Percentiles rank a stretch among this genome's conserved stretches.
These are phyloP conservation scores for Heliconius charithonia DNA, from an alignment of 2,888 invertebrate species.

Conservation along the genomic window DNA sequence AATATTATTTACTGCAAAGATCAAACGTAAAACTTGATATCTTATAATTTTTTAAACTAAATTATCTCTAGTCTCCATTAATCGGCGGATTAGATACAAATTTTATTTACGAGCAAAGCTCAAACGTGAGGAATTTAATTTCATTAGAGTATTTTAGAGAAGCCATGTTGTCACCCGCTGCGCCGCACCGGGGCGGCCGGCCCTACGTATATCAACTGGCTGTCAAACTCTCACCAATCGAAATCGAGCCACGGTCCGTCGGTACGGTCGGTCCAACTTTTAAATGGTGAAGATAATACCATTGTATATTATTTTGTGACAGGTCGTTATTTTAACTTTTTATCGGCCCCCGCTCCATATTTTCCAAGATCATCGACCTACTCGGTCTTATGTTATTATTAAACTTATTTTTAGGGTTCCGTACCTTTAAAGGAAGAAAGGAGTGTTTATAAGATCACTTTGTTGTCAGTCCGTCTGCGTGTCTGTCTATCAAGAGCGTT, in stretches of 20 bases:
- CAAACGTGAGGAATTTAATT: constrained; percentile 83
- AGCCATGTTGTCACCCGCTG: constrained; percentile 82
- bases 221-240: constrained; percentile 78
- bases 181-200: constrained; percentile 61
- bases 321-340: constrained; percentile 82
- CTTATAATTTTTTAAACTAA: constrained; percentile 49
- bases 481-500: too few relatives aligned
- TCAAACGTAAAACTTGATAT: neutral
- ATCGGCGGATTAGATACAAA: constrained; percentile 81
- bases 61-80: constrained; percentile 71
- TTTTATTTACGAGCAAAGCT: constrained; percentile 80
- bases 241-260: constrained; percentile 54
- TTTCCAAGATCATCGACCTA: constrained; percentile 60
- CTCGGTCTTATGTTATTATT: constrained; percentile 30
- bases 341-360: constrained; percentile 75
- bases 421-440: too few relatives aligned
- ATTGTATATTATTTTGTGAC: constrained; percentile 84
- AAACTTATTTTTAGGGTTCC: constrained; percentile 20
- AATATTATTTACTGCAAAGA: neutral
- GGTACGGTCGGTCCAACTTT: constrained; percentile 69
- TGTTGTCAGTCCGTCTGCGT: too few relatives aligned
- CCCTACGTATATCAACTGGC: constrained; percentile 79
- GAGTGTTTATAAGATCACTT: too few relatives aligned
- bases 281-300: constrained; percentile 83
- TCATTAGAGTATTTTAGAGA: constrained; percentile 81